Conservation (phyloP, 2,888 invertebrate genomes). For the Cheilosia vulpina region DNA sequence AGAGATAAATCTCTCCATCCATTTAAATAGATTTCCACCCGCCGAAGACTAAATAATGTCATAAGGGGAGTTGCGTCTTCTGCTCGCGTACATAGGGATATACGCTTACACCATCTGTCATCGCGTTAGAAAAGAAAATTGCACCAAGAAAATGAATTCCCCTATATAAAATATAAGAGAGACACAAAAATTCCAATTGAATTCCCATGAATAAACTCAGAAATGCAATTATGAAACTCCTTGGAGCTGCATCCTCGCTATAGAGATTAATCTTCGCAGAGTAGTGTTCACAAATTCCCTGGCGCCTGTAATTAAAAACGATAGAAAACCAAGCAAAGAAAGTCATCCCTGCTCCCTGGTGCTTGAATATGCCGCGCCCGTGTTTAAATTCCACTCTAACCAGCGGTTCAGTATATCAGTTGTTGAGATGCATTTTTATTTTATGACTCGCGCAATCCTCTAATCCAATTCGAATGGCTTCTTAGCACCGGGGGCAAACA, state of each 20-base stretch:
- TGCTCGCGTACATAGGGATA: neutral
- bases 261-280: slow-evolving; percentile 21
- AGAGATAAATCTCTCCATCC: too few relatives aligned
- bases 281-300: slow-evolving; percentile 33
- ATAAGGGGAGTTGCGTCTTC: neutral
- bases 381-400: slow-evolving; percentile 21
- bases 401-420: neutral
- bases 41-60: neutral
- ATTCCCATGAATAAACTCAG: slow-evolving; percentile 40
- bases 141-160: slow-evolving; percentile 41
- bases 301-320: slow-evolving; percentile 31
- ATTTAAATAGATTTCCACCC: neutral
- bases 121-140: slow-evolving; percentile 31
- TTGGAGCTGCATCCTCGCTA: slow-evolving; percentile 2
- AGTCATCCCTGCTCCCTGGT: neutral
- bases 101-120: slow-evolving; percentile 9
- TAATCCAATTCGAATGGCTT: slow-evolving; percentile 35
- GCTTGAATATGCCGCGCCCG: neutral
- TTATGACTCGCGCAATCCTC: slow-evolving; percentile 2
- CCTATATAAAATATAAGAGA: neutral
- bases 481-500: neutral
- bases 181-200: slow-evolving; percentile 41
- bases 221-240: slow-evolving; percentile 43
- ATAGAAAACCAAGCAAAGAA: neutral
- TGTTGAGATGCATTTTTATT: slow-evolving; percentile 29